Evolutionary conservation across 2,888 invertebrate species (phyloP).

Genomic region (Glaucopsyche alexis): DNA sequence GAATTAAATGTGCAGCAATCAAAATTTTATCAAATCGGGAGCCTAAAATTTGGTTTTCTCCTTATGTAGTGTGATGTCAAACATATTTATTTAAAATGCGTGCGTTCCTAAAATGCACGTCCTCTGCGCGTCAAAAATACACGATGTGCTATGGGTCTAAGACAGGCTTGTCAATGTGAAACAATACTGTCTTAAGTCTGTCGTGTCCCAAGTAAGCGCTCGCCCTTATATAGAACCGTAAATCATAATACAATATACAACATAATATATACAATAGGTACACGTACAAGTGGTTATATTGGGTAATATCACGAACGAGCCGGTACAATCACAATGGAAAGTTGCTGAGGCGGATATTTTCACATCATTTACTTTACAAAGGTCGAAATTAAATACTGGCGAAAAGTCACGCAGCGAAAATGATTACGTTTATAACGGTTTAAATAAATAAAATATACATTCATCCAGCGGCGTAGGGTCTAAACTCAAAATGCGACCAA

Average conservation of each 20-base stretch:
- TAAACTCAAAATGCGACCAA: too few species aligned
- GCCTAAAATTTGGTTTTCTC: too few species aligned
- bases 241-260: background rate
- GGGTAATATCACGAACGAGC: slow-evolving; percentile 17
- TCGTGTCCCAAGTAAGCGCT: too few species aligned
- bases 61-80: too few species aligned
- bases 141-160: too few species aligned
- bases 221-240: background rate
- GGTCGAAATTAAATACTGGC: slow-evolving; percentile 23
- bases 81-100: too few species aligned
- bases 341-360: slow-evolving; percentile 6
- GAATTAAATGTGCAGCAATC: too few species aligned
- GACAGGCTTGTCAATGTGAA: too few species aligned
- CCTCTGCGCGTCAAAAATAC: too few species aligned
- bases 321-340: slow-evolving; percentile 24
- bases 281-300: slow-evolving; percentile 9
- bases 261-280: background rate
- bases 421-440: background rate
- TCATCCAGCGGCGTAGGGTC: background rate
- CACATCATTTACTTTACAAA: slow-evolving; percentile 14
- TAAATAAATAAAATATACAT: background rate
- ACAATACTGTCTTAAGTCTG: too few species aligned
- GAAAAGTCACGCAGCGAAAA: background rate
- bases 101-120: too few species aligned
- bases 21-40: too few species aligned